These are phyloP conservation scores for Panagrolaimus sp. DNA, from an alignment of 1,140 invertebrate species.

Conservation along the genomic window DNA sequence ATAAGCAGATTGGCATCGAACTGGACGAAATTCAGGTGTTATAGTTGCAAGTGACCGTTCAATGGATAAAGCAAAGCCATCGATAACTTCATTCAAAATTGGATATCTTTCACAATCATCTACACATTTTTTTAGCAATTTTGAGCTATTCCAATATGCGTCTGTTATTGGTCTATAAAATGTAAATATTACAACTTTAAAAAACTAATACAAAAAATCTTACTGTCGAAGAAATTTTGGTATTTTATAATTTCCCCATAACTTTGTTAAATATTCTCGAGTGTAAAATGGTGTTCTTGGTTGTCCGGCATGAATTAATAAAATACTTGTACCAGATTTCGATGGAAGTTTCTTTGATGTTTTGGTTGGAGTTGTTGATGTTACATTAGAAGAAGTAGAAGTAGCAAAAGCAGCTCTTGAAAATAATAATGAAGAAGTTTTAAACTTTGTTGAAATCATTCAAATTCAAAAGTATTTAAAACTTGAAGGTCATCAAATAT, in stretches of 20 bases:
- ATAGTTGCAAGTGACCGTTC: conserved; percentile 14
- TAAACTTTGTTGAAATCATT: too few species aligned
- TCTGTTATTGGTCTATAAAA: conserved; percentile 20
- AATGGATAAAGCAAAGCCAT: conserved; percentile 16
- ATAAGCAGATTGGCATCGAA: conserved; percentile 22
- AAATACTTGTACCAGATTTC: conserved; percentile 30
- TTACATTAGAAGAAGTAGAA: too few species aligned
- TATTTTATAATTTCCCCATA: conserved; percentile 15
- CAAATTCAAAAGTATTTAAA: too few species aligned
- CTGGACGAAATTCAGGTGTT: conserved; percentile 31
- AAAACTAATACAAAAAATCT: conserved; percentile 16
- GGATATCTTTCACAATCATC: conserved; percentile 18
- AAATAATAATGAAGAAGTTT: too few species aligned
- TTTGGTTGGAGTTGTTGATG: background rate
- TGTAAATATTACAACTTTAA: background rate
- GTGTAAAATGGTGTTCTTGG: conserved; percentile 43
- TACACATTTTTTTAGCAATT: conserved; percentile 15
- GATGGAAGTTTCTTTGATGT: conserved; percentile 1
- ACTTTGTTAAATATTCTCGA: conserved; percentile 21
- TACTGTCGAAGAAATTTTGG: conserved; percentile 23
- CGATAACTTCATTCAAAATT: conserved; percentile 21
- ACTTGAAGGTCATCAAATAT: too few species aligned
- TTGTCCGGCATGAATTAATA: conserved; percentile 39
- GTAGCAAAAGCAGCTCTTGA: too few species aligned
- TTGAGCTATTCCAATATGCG: conserved; percentile 19